Base-by-base conservation (phyloP, 2,797 vertebrate genomes). In the Phataginus tricuspis region DNA sequence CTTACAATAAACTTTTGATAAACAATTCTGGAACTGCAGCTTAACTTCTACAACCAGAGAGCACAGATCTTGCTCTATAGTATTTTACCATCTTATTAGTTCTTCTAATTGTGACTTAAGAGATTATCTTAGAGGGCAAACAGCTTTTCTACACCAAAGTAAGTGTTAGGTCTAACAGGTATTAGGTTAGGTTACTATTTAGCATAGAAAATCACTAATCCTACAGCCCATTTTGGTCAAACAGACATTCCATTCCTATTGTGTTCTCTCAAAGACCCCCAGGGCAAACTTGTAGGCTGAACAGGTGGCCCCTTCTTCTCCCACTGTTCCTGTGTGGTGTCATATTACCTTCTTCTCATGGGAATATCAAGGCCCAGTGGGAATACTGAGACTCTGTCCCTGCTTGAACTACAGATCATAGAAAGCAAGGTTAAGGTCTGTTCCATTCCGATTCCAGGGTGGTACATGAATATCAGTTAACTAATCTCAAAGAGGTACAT, bases 1-100 rank as follows among this genome's bases (percentile, higher is more conserved):
- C 8, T 91, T 95, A 75, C 25, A 87, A 75, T 90, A 25, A 89
- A 89, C 25, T 72, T 61, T 71, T 92, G n/a, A 79, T 83, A 86
- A 90, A 18, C 21, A 91, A 11, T 39, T 93, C 63, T 69, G 75
- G 29, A 66, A 91, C 27, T 88, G 13, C 1, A 75, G 5, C 27
- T 90, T 93, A 77, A 92, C 74, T 93, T 96, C 29, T 83, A 84
- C n/a, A 86, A 82, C 8, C 19, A 77, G 57, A 91, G 39, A 86
- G n/a, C 10, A 49, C 12, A 92, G 42, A 75, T 59, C 7, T 90
- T 88, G 37, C 29, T 91, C 27, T 71, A 86, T n/a, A 6, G 10
- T 71, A n/a, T 93, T 95, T 37, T 63, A 31, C 7, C 61, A 51
- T 84, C 39, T 59, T 2, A 29, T 53, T 63, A 86, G n/a, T 96